These are phyloP conservation scores for Drosophila multiciliata DNA, from an alignment of 2,888 invertebrate genomes.

Conservation along the genomic window DNA sequence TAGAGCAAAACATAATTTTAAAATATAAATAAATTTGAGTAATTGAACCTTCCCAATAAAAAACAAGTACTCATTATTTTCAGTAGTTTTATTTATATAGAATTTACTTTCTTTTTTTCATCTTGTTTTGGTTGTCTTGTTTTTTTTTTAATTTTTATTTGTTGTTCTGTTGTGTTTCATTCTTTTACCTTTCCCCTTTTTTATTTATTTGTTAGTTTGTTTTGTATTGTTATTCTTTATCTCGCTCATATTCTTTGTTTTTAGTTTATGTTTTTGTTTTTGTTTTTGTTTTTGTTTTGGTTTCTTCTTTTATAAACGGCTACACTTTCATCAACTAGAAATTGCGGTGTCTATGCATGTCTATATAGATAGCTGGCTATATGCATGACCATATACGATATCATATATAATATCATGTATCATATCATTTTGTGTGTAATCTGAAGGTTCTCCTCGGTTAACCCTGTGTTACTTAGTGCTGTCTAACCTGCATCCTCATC, in stretches of 20 bases:
- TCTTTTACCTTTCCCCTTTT: constrained; percentile 74
- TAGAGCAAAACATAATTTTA: background rate
- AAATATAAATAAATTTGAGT: background rate
- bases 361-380: constrained; percentile 74
- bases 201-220: constrained; percentile 24
- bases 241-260: constrained; percentile 74
- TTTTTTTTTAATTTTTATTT: constrained; percentile 3
- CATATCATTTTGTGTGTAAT: constrained; percentile 6
- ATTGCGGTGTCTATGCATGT: constrained; percentile 61
- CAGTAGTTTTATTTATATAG: constrained; percentile 84
- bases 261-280: constrained; percentile 11
- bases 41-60: constrained; percentile 44
- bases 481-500: constrained; percentile 23
- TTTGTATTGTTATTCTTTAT: constrained; percentile 40
- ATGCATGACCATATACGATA: constrained; percentile 48
- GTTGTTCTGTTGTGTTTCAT: constrained; percentile 43
- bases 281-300: constrained; percentile 1
- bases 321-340: constrained; percentile 59
- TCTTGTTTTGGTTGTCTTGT: constrained; percentile 61
- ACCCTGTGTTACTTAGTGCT: constrained; percentile 38
- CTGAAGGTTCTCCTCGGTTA: constrained; percentile 32
- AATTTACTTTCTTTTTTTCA: constrained; percentile 80
- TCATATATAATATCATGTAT: constrained; percentile 48
- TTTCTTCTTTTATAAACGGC: constrained; percentile 37
- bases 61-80: constrained; percentile 70